phyloP scores from a whole-genome alignment of 2,797 vertebrate species.

The Pantherophis vulpinus region DNA sequence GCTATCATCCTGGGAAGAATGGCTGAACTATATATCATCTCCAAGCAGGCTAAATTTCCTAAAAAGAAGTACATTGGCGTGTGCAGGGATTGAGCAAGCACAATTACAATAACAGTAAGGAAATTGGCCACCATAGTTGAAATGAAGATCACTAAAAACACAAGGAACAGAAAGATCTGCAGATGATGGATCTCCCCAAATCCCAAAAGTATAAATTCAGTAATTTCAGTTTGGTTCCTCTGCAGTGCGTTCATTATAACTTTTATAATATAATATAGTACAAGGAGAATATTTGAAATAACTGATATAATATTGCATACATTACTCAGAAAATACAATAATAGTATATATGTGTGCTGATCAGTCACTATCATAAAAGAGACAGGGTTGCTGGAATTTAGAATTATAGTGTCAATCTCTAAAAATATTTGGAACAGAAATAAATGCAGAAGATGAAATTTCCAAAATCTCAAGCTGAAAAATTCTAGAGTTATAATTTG shows the following conservation, averaged over 20 bases:
- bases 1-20: slow-evolving; percentile 49
- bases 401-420: slow-evolving; percentile 31
- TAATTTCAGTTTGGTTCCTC: slow-evolving; percentile 38
- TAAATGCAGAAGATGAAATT: slow-evolving; percentile 7
- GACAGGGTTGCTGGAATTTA: slow-evolving; percentile 40
- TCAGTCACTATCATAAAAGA: slow-evolving; percentile 36
- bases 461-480: slow-evolving; percentile 46
- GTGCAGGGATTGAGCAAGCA: slow-evolving; percentile 26
- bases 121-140: slow-evolving; percentile 44
- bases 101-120: slow-evolving; percentile 47
- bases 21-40: slow-evolving; percentile 43
- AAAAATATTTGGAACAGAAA: slow-evolving; percentile 42
- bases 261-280: not conserved
- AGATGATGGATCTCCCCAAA: slow-evolving; percentile 34
- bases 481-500: slow-evolving; percentile 32
- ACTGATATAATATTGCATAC: slow-evolving; percentile 9
- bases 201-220: slow-evolving; percentile 51
- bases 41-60: slow-evolving; percentile 46
- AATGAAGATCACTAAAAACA: slow-evolving; percentile 38
- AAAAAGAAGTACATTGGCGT: slow-evolving; percentile 56
- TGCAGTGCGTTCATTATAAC: not conserved
- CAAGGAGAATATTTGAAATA: not conserved
- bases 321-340: slow-evolving; percentile 52
- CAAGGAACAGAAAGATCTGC: slow-evolving; percentile 34
- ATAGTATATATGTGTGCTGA: slow-evolving; percentile 8